Evolutionary conservation across 2,113 vertebrate genomes (phyloP).

Genomic region (Dipodomys merriami): DNA sequence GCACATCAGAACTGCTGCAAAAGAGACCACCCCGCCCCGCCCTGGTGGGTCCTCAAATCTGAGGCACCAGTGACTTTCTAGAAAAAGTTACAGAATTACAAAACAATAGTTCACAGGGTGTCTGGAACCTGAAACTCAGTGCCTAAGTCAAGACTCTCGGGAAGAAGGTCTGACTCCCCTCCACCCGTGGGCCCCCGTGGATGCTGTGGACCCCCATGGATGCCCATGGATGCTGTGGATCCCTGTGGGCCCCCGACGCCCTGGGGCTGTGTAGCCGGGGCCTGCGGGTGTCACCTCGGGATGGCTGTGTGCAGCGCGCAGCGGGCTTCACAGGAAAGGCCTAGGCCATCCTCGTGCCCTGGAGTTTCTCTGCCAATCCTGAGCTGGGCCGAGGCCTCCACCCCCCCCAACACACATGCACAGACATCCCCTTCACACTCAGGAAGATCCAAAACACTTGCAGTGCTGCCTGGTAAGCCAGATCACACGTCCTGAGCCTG

Average conservation of each 20-base stretch:
- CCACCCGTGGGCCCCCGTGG: too few species aligned
- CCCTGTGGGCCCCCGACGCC: too few species aligned
- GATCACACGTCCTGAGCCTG: neutral
- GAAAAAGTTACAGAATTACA: neutral
- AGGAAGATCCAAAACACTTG: neutral
- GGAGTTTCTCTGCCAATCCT: fast-evolving
- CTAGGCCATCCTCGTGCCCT: neutral
- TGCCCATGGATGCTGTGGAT: too few species aligned
- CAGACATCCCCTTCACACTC: neutral
- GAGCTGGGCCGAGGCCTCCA: neutral
- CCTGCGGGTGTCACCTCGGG: too few species aligned
- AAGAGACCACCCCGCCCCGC: neutral
- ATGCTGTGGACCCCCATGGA: too few species aligned
- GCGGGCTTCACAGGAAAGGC: neutral
- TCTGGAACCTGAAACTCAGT: neutral
- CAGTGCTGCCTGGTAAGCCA: neutral
- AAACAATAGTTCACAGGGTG: neutral
- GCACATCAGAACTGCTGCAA: neutral
- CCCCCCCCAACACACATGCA: too few species aligned
- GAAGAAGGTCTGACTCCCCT: too few species aligned
- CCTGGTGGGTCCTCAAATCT: neutral
- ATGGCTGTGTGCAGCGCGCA: too few species aligned
- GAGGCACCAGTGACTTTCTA: neutral
- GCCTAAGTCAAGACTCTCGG: neutral
- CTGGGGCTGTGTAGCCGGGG: too few species aligned